A percentile compares a stretch with the other conserved stretches of the same genome.
Evolutionary conservation across 2,888 invertebrate genomes (phyloP).

Genomic region (Patella pellucida): DNA sequence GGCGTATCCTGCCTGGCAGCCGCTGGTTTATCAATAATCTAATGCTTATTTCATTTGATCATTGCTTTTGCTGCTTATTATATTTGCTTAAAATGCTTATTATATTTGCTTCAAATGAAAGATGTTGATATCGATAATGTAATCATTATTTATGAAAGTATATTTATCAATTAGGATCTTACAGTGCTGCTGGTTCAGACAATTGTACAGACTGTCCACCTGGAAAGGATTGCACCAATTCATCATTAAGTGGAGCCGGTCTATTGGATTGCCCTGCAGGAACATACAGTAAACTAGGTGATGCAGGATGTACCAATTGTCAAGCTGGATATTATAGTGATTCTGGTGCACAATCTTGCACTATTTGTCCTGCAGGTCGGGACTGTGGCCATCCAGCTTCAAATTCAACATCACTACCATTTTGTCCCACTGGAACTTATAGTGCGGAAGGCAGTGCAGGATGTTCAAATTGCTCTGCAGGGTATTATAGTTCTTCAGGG

Average conservation of each 20-base stretch:
- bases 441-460: constrained; percentile 51
- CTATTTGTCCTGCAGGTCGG: constrained; percentile 53
- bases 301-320: constrained; percentile 28
- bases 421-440: constrained; percentile 55
- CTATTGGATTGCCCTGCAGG: constrained; percentile 36
- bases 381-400: constrained; percentile 44
- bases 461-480: constrained; percentile 51
- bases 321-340: constrained; percentile 44
- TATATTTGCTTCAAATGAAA: too few species aligned
- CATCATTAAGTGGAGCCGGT: constrained; percentile 16
- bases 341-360: constrained; percentile 48
- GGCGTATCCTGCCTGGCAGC: too few species aligned
- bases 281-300: constrained; percentile 31
- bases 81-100: too few species aligned
- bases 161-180: constrained; percentile 43
- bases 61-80: too few species aligned
- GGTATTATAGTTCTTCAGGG: constrained; percentile 47
- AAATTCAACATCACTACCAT: constrained; percentile 35
- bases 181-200: constrained; percentile 37
- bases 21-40: too few species aligned
- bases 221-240: constrained; percentile 37
- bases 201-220: constrained; percentile 43
- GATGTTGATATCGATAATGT: too few species aligned
- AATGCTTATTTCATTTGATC: too few species aligned
- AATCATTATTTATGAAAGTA: too few species aligned